Evolutionary conservation across 2,888 invertebrate species (phyloP).

Genomic region (Drosophila siamana): DNA sequence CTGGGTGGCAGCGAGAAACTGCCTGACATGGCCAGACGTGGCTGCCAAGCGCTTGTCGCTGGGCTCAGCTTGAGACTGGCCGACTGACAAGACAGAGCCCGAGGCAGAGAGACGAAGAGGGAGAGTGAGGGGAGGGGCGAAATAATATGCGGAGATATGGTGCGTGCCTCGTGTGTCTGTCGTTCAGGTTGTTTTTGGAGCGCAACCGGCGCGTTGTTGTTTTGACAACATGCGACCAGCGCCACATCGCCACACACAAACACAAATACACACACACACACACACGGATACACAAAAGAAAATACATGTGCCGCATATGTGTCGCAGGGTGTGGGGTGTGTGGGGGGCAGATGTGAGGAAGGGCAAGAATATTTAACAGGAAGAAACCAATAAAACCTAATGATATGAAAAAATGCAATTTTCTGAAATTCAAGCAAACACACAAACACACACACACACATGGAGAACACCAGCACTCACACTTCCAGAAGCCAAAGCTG

Average conservation of each 20-base stretch:
- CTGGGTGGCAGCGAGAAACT: slow-evolving; percentile 8
- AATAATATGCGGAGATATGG: slow-evolving; percentile 71
- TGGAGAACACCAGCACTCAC: slow-evolving; percentile 35
- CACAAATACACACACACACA: slow-evolving; percentile 25
- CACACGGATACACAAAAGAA: slow-evolving; percentile 16
- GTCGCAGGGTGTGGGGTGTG: slow-evolving; percentile 6
- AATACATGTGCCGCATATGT: slow-evolving; percentile 52
- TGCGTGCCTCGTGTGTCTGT: slow-evolving; percentile 54
- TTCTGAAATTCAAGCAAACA: slow-evolving; percentile 72
- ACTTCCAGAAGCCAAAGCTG: slow-evolving; percentile 23
- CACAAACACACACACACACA: slow-evolving; percentile 40
- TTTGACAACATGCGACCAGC: slow-evolving; percentile 67
- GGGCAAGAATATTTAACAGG: slow-evolving; percentile 80
- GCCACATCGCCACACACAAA: not conserved
- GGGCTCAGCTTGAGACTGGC: slow-evolving; percentile 62
- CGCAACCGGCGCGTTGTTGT: slow-evolving; percentile 64
- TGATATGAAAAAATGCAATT: slow-evolving; percentile 84
- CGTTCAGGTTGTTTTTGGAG: slow-evolving; percentile 68
- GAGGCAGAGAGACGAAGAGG: not conserved
- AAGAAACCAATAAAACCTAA: slow-evolving; percentile 85
- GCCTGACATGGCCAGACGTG: slow-evolving; percentile 54
- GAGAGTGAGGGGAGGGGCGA: slow-evolving; percentile 18
- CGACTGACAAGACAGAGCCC: slow-evolving; percentile 15
- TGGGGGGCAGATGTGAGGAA: not conserved
- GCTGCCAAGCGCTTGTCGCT: slow-evolving; percentile 70